Percentiles rank a stretch among this genome's conserved stretches.
Conservation (phyloP, 2,797 vertebrate genomes). For the Ficedula albicollis region DNA sequence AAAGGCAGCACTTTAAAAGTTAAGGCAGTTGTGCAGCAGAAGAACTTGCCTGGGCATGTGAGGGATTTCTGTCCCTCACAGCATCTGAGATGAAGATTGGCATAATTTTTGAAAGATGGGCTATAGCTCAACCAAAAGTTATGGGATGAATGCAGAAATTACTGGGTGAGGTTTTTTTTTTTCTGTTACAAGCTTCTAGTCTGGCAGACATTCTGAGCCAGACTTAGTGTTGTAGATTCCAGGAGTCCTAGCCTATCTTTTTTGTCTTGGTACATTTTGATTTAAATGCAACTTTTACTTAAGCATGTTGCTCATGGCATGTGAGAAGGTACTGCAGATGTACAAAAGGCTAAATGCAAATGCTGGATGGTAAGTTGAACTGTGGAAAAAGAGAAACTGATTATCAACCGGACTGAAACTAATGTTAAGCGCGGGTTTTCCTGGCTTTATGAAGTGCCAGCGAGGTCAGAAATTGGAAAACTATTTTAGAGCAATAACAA, state of each 20-base stretch:
- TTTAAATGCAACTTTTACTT: background rate
- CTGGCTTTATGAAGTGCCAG: background rate
- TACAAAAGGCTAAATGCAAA: background rate
- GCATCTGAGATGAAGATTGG: background rate
- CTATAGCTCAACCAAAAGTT: background rate
- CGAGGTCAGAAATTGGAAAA: background rate
- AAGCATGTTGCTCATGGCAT: background rate
- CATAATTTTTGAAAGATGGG: background rate
- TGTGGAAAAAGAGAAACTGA: background rate
- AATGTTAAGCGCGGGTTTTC: background rate
- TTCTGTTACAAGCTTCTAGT: background rate
- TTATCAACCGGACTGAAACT: background rate
- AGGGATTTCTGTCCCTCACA: background rate
- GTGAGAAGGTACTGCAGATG: background rate
- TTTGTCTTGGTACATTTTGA: background rate
- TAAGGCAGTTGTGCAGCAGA: background rate
- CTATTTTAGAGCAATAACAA: background rate
- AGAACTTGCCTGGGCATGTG: background rate
- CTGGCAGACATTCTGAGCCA: background rate
- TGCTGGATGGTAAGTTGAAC: background rate
- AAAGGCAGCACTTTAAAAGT: background rate
- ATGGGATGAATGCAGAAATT: background rate
- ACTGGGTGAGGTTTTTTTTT: background rate
- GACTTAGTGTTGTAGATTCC: background rate
- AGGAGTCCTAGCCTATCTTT: background rate